Percentiles rank a stretch among this genome's conserved stretches.
Conservation (phyloP, 2,797 vertebrate genomes). For the Lepidocolaptes lacrymiger region DNA sequence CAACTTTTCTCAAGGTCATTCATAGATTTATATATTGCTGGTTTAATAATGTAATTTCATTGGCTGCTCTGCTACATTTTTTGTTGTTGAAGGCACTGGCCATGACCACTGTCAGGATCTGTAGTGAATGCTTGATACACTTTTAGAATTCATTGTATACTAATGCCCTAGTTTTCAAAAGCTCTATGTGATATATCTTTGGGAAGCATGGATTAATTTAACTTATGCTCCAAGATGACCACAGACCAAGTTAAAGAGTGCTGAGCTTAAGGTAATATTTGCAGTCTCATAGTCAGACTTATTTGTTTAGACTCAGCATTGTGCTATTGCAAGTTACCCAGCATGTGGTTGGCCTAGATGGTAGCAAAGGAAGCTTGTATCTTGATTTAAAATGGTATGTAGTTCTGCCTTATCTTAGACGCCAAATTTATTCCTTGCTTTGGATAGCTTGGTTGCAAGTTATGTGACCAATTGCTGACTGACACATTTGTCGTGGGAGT, state of each 20-base stretch:
- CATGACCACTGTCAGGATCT: not conserved
- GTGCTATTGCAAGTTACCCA: not conserved
- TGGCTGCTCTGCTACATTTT: not conserved
- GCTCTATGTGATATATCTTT: not conserved
- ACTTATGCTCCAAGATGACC: not conserved
- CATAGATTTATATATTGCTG: not conserved
- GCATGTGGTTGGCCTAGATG: not conserved
- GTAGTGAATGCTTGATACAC: not conserved
- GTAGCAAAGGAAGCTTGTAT: not conserved
- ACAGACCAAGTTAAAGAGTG: not conserved
- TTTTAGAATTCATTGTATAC: not conserved
- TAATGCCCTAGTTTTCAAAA: not conserved
- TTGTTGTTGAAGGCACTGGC: not conserved
- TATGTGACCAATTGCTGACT: not conserved
- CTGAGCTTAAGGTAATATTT: not conserved
- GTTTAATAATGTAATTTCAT: not conserved
- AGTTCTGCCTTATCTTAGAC: not conserved
- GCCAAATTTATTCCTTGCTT: not conserved
- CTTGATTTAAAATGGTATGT: not conserved
- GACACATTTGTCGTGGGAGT: not conserved
- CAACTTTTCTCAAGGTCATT: not conserved
- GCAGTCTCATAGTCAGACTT: not conserved
- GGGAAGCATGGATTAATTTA: not conserved
- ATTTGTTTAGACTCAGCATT: not conserved
- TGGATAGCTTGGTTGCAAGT: not conserved